These are phyloP conservation scores for Mola mola DNA, from an alignment of 2,113 vertebrate species.

Conservation along the genomic window DNA sequence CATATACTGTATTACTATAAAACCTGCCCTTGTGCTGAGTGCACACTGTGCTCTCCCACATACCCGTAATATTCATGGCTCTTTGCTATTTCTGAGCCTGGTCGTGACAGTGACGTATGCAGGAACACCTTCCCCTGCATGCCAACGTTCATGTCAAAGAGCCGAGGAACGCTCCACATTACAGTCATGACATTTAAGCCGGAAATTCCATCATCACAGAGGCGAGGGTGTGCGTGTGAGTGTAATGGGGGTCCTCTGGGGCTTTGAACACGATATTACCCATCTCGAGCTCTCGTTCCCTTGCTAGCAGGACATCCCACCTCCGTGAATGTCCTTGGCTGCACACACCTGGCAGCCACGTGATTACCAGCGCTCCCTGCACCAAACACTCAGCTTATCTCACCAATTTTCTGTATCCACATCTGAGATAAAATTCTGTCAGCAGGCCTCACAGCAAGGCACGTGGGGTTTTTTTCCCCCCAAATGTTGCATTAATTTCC, in stretches of 20 bases:
- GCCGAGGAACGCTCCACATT: conserved; percentile 16
- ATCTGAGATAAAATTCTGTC: conserved; percentile 2
- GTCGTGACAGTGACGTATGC: conserved; percentile 40
- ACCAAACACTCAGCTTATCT: neutral
- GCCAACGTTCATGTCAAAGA: conserved; percentile 7
- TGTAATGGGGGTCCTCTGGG: conserved; percentile 4
- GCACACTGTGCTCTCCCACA: conserved; percentile 33
- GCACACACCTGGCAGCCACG: conserved; percentile 14
- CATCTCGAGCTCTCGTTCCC: conserved; percentile 6
- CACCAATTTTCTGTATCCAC: neutral
- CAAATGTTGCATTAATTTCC: conserved; percentile 13
- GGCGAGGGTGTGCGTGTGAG: neutral
- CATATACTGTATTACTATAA: conserved; percentile 12
- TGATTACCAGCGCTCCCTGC: conserved; percentile 2
- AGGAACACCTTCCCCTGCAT: conserved; percentile 46
- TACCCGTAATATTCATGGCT: conserved; percentile 19
- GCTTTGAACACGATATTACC: conserved; percentile 4
- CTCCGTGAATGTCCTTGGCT: conserved; percentile 31
- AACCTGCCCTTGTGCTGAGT: conserved; percentile 25
- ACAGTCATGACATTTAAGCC: conserved; percentile 43
- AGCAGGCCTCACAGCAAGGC: conserved; percentile 8
- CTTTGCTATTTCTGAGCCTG: conserved; percentile 45
- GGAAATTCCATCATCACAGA: conserved; percentile 49
- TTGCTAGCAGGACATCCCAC: neutral
- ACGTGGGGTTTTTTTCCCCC: conserved; percentile 1